Conservation (phyloP, 1,140 invertebrate genomes). For the Ganaspis sp. region DNA sequence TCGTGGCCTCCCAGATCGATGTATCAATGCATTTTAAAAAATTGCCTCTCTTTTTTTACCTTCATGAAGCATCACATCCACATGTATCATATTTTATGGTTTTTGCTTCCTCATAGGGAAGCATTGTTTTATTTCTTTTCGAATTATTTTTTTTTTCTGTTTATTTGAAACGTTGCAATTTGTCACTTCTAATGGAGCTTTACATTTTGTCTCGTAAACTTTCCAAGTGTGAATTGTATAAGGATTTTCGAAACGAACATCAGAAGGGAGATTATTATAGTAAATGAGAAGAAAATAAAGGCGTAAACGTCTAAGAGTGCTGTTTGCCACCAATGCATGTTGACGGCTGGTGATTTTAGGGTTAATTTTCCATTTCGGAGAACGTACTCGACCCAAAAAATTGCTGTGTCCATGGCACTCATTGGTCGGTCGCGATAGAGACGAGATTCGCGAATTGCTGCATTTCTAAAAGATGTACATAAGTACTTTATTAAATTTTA, state of each 20-base stretch:
- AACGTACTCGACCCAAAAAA: constrained; percentile 58
- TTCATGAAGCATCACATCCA: not conserved
- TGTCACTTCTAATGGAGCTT: too few relatives aligned
- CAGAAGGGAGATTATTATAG: not conserved
- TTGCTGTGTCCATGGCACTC: constrained; percentile 49
- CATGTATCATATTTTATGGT: too few relatives aligned
- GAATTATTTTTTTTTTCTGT: too few relatives aligned
- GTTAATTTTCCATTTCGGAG: constrained; percentile 48
- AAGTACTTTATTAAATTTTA: not conserved
- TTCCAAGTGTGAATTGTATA: too few relatives aligned
- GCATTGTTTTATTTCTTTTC: too few relatives aligned
- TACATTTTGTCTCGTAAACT: too few relatives aligned
- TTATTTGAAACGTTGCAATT: too few relatives aligned
- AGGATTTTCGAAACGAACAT: too few relatives aligned
- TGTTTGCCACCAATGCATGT: not conserved
- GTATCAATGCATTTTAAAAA: not conserved
- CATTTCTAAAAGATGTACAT: not conserved
- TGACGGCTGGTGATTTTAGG: constrained; percentile 32
- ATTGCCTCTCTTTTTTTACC: not conserved
- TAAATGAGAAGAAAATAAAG: not conserved
- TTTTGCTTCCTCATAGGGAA: too few relatives aligned
- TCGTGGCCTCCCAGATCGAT: constrained; percentile 35
- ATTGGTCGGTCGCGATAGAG: constrained; percentile 24
- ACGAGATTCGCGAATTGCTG: not conserved
- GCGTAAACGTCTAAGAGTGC: not conserved